Conservation (phyloP, 2,888 invertebrate genomes). For the Calliopum simillimum region DNA sequence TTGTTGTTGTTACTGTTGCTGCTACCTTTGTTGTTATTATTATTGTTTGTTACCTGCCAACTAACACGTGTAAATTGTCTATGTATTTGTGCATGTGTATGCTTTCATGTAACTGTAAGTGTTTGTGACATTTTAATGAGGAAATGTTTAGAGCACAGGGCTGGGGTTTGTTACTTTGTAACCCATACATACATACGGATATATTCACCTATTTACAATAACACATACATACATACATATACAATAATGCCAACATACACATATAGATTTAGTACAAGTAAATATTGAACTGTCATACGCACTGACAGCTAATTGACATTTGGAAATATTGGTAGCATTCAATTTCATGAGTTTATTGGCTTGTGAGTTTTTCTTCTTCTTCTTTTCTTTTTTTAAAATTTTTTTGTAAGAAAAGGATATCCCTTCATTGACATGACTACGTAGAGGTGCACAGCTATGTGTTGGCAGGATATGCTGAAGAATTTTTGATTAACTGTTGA, state of each 20-base stretch:
- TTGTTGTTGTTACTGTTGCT: slow-evolving; percentile 6
- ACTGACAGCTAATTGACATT: slow-evolving; percentile 32
- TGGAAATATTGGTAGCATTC: slow-evolving; percentile 4
- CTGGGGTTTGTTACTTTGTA: slow-evolving; percentile 5
- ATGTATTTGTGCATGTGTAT: not conserved
- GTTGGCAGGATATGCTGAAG: too few relatives aligned
- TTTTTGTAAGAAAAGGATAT: too few relatives aligned
- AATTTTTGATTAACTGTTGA: too few relatives aligned
- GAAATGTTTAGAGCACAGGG: slow-evolving; percentile 21
- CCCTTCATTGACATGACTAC: too few relatives aligned
- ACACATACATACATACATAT: not conserved
- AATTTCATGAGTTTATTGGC: not conserved
- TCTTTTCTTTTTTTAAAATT: too few relatives aligned
- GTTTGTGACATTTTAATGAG: slow-evolving; percentile 37
- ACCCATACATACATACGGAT: not conserved
- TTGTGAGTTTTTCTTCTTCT: too few relatives aligned
- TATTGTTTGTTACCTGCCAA: slow-evolving; percentile 2
- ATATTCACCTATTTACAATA: not conserved
- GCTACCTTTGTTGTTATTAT: slow-evolving; percentile 8
- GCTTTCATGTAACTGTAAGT: not conserved
- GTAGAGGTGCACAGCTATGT: too few relatives aligned
- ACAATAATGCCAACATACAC: not conserved
- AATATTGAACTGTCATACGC: slow-evolving; percentile 30
- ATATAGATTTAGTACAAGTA: slow-evolving; percentile 13
- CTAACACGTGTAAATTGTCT: slow-evolving; percentile 12